Base-by-base conservation (phyloP, 2,888 invertebrate genomes). In the Lasioglossum morio region DNA sequence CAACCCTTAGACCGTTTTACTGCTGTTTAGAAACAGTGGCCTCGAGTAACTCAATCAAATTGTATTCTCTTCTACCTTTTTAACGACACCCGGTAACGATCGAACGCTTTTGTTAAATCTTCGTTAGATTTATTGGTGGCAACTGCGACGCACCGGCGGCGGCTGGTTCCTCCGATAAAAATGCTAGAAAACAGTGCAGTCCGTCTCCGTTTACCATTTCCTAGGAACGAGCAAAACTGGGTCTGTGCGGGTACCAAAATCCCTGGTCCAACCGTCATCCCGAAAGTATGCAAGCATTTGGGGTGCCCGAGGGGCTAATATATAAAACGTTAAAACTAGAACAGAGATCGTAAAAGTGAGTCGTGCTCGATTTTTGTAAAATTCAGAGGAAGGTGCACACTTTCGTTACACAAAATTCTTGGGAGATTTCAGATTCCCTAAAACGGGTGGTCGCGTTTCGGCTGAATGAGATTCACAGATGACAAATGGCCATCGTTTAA, bases 1-100 rank as follows among this genome's bases (percentile, higher is more conserved):
- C 66, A 85, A 85, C 79, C 87, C 70, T 72, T 78, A 78, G 82
- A 77, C 80, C 85, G 84, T 90, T 92, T 92, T 92, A 92, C 88
- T 83, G 87, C 88, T 85, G 53, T 19, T 34, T n/a, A 70, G 74
- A 77, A 80, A 82, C 84, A 79, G 74, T 80, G 77, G 0, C 53
- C 53, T 19, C 46, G 72, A 72, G 72, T 72, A 12, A 84, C 89
- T 23, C 10, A 53, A 53, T 10, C 53, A 53, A n/a, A 10, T 23
- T 10, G 0, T 7, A n/a, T 53, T 23, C 1, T 3, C 23, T 0
- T 1, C 23, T 8, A 3, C 53, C 3, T 53, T 53, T 53, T 53
- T 53, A 53, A 48, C 23, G 23, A 48, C 48, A 0, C 23, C 2
- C 2, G 7, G 8, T 8, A 53, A 53, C 0, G 23, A 8, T 53